Evolutionary conservation across 2,888 invertebrate genomes (phyloP).

Genomic region (Heteromurus nitidus): DNA sequence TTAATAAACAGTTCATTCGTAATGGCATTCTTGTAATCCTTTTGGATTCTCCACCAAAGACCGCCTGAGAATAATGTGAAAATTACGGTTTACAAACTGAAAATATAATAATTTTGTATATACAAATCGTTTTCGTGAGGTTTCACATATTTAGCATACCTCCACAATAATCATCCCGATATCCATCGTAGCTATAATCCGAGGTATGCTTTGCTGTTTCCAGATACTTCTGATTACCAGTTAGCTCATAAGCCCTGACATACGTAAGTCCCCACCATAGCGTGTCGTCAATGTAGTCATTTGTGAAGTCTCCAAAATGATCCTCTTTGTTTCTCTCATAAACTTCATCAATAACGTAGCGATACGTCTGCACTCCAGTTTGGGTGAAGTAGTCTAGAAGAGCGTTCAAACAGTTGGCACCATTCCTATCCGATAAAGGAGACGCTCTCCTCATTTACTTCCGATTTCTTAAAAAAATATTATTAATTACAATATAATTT

Average conservation of each 20-base stretch:
- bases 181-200: slow-evolving; percentile 67
- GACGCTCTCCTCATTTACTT: neutral
- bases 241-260: slow-evolving; percentile 70
- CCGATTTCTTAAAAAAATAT: too few relatives aligned
- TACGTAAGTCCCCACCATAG: slow-evolving; percentile 70
- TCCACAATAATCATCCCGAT: slow-evolving; percentile 70
- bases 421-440: slow-evolving; percentile 56
- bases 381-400: slow-evolving; percentile 68
- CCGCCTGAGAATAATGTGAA: slow-evolving; percentile 32
- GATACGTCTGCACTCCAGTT: slow-evolving; percentile 58
- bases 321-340: slow-evolving; percentile 68
- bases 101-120: neutral
- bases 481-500: too few relatives aligned
- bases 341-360: slow-evolving; percentile 66
- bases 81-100: neutral
- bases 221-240: slow-evolving; percentile 68
- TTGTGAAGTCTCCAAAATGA: slow-evolving; percentile 69
- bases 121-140: neutral
- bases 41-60: slow-evolving; percentile 68
- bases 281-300: slow-evolving; percentile 54
- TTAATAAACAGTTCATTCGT: slow-evolving; percentile 71
- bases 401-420: slow-evolving; percentile 69
- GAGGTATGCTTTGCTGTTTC: slow-evolving; percentile 69
- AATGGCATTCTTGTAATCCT: slow-evolving; percentile 71
- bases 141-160: too few relatives aligned